Conservation (phyloP, 2,888 invertebrate species). For the Eupsilia transversa region DNA sequence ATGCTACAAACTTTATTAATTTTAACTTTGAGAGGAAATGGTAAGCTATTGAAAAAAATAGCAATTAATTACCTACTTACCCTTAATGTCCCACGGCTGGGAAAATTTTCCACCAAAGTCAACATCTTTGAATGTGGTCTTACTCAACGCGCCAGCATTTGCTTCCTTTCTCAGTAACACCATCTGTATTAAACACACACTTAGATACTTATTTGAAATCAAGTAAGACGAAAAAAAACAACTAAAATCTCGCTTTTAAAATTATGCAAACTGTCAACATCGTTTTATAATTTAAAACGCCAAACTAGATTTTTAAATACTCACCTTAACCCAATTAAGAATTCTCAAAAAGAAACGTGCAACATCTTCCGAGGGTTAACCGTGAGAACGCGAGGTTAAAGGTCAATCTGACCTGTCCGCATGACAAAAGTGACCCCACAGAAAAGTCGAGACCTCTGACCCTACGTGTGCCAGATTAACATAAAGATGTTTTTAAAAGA, state of each 20-base stretch:
- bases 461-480: constrained; percentile 80
- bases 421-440: constrained; percentile 74
- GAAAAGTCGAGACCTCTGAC: constrained; percentile 87
- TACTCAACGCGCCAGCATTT: neutral
- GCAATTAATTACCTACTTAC: neutral
- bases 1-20: neutral
- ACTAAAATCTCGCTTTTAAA: constrained; percentile 17
- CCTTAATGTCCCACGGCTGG: neutral
- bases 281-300: constrained; percentile 36
- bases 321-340: constrained; percentile 67
- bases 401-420: constrained; percentile 81
- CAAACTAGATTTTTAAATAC: constrained; percentile 63
- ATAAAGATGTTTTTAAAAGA: constrained; percentile 69
- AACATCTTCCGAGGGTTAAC: constrained; percentile 69
- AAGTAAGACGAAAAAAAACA: neutral
- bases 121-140: neutral
- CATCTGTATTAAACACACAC: neutral
- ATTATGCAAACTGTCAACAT: constrained; percentile 56
- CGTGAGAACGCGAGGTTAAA: constrained; percentile 85
- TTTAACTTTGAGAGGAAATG: neutral
- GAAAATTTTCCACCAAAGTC: neutral
- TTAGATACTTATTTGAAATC: neutral
- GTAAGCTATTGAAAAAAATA: neutral
- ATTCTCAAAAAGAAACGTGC: constrained; percentile 33
- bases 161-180: neutral